Conservation (phyloP, 2,113 vertebrate genomes). For the Callipepla squamata region DNA sequence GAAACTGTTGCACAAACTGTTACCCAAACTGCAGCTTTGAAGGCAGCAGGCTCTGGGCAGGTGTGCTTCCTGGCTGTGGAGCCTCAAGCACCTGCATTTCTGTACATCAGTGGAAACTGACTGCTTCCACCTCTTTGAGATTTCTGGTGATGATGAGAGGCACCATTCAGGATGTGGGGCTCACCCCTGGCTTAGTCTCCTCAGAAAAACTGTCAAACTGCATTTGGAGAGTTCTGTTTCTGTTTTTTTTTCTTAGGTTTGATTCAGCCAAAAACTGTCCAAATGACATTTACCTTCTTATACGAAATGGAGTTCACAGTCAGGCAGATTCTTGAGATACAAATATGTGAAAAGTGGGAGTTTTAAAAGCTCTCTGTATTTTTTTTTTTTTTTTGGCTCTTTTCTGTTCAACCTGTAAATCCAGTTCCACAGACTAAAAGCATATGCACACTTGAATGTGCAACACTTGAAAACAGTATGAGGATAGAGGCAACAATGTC, state of each 20-base stretch:
- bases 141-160: background rate
- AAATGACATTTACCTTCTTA: background rate
- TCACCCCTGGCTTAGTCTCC: background rate
- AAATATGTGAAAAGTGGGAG: background rate
- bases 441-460: rapidly evolving
- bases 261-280: background rate
- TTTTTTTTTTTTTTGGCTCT: background rate
- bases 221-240: rapidly evolving
- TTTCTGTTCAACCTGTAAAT: background rate
- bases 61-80: background rate
- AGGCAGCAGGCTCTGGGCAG: background rate
- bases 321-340: background rate
- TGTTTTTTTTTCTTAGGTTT: background rate
- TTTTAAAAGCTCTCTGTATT: background rate
- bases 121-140: background rate
- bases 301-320: background rate
- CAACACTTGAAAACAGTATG: background rate
- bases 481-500: background rate
- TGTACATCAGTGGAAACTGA: background rate
- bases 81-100: background rate
- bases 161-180: background rate
- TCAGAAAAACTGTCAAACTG: background rate
- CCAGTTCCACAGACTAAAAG: background rate
- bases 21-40: background rate
- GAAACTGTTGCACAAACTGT: conserved; percentile 58